Evolutionary conservation across 92 coral and sea anemone genomes (phyloP), one percentile per base, ranked within the genome.

Genomic region (Epizoanthus illoricatus): DNA sequence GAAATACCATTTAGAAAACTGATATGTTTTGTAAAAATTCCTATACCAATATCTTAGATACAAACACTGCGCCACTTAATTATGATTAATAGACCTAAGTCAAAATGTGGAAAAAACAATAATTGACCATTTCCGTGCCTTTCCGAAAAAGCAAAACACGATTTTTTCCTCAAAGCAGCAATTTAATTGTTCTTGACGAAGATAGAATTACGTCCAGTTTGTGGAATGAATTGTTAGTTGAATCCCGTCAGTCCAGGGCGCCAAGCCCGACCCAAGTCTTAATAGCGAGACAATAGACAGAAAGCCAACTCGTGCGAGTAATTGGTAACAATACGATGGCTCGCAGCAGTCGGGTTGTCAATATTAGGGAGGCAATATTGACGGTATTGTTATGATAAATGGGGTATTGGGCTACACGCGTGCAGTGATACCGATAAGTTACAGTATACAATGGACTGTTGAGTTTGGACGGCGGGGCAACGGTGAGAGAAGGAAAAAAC

Each of bases 341-440:
- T 78, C 82, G 59, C 82, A 59, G 82, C 71, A 72, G 71, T 78
- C 82, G 45, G 49, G 82, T 19, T 78, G 82, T 63, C 82, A 78
- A 78, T 78, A 78, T 78, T 78, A 78, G 82, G 19, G 60, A 42
- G 82, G 82, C 82, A 78, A 78, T 78, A 78, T 78, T 62, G 54
- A 55, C 11, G 71, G 76, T 79, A 73, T 92, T 92, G 97, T 92
- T 84, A 90, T 92, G 97, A 64, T 84, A 92, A 92, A 81, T 47
- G 63, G 69, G 81, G 80, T 33, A 39, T 84, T 62, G 79, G 41
- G 28, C 65, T 45, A 86, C 92, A 90, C 97, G 97, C 97, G 97
- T 90, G 88, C 84, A 85, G n/a, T 20, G 85, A 85, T 66, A 75
- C 60, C 70, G 94, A 88, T 88, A 75, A 82, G 86, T 83, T 86